phyloP scores from a whole-genome alignment of 2,797 vertebrate species.

The Gallinago solitaria region DNA sequence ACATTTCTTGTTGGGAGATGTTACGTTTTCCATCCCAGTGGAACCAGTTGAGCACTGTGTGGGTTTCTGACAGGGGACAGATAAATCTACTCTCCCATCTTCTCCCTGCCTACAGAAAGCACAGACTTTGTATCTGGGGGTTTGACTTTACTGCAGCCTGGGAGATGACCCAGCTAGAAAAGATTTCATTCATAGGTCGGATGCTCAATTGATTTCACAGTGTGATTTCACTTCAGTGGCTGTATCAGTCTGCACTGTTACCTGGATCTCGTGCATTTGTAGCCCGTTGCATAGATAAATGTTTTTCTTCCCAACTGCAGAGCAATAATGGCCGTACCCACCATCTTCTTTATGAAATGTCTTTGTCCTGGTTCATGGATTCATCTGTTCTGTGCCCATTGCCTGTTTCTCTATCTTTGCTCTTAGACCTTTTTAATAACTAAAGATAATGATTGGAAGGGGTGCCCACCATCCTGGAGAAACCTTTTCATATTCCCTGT shows the following conservation, averaged over 20 bases:
- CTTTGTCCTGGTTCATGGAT: background rate
- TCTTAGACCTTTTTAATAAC: background rate
- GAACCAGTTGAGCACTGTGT: background rate
- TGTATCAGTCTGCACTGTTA: background rate
- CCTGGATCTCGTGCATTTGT: background rate
- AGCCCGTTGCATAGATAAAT: background rate
- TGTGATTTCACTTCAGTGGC: fast-evolving
- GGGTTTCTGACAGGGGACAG: background rate
- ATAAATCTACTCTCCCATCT: background rate
- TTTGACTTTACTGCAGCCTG: background rate
- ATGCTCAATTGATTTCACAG: background rate
- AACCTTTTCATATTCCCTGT: background rate
- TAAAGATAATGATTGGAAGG: background rate
- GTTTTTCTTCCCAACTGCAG: background rate
- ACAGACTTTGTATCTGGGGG: background rate
- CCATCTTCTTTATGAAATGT: background rate
- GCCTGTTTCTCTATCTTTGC: background rate
- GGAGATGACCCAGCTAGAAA: background rate
- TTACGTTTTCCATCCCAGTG: background rate
- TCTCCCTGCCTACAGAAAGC: background rate
- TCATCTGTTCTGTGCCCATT: background rate
- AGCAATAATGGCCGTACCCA: background rate
- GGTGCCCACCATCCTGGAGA: background rate
- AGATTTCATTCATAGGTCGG: background rate
- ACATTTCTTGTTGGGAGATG: background rate